phyloP scores from a whole-genome alignment of 2,888 invertebrate genomes.

The Gymnocheta viridis region DNA sequence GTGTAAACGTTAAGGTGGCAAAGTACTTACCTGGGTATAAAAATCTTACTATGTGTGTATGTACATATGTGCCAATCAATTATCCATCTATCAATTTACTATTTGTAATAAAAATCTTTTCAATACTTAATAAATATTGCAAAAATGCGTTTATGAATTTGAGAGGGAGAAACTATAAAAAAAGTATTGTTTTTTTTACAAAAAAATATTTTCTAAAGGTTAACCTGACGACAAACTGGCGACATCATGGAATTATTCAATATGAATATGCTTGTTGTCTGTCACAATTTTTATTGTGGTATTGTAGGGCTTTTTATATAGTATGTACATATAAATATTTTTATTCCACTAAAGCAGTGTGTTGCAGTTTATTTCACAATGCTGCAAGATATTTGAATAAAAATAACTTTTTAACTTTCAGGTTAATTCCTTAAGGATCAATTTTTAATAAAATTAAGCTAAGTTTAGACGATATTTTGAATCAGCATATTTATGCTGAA shows the following conservation, averaged over 20 bases:
- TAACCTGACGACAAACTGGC: slow-evolving; percentile 58
- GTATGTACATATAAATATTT: too few relatives aligned
- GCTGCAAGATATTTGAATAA: background rate
- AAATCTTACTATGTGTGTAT: too few relatives aligned
- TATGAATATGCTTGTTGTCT: slow-evolving; percentile 6
- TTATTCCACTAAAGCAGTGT: background rate
- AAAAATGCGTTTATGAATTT: slow-evolving; percentile 11
- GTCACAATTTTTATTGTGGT: slow-evolving; percentile 38
- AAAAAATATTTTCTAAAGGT: slow-evolving; percentile 45
- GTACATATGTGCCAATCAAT: slow-evolving; percentile 7
- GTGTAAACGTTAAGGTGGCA: slow-evolving; percentile 45
- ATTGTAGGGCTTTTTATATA: slow-evolving; percentile 28
- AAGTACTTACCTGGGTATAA: background rate
- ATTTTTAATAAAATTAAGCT: too few relatives aligned
- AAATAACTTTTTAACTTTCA: too few relatives aligned
- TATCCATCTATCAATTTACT: slow-evolving; percentile 16
- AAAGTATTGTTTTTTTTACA: background rate
- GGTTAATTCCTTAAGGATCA: too few relatives aligned
- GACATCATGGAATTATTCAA: slow-evolving; percentile 48
- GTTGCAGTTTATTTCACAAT: background rate
- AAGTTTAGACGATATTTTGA: too few relatives aligned
- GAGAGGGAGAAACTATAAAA: background rate
- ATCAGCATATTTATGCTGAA: too few relatives aligned
- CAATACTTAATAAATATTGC: slow-evolving; percentile 2
- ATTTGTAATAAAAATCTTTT: slow-evolving; percentile 29